Evolutionary conservation across 2,797 vertebrate genomes (phyloP).

Genomic region (Enteromius viviparus): DNA sequence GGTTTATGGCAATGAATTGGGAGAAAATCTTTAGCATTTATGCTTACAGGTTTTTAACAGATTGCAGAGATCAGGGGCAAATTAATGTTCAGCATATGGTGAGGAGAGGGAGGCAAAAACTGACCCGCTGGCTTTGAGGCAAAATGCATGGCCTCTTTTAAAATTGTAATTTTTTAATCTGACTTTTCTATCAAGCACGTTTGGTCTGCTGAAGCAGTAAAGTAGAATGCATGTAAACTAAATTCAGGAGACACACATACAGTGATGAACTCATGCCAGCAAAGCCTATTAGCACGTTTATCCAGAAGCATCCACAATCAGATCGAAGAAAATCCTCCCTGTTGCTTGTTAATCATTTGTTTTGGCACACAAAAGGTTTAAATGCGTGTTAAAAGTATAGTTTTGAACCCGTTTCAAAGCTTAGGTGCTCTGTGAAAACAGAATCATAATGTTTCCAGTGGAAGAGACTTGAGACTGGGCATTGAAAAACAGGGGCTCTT

Average conservation of each 20-base stretch:
- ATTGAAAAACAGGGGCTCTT: slow-evolving; percentile 22
- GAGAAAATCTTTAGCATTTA: slow-evolving; percentile 9
- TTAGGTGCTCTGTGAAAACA: neutral
- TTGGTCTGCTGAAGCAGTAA: neutral
- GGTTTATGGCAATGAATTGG: slow-evolving; percentile 17
- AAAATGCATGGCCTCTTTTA: slow-evolving; percentile 29
- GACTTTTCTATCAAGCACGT: neutral
- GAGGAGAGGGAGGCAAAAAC: slow-evolving; percentile 12
- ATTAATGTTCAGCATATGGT: slow-evolving; percentile 46
- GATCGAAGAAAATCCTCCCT: slow-evolving; percentile 3
- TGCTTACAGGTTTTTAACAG: slow-evolving; percentile 38
- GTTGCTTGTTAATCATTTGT: slow-evolving; percentile 24
- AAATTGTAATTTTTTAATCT: neutral
- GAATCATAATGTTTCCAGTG: slow-evolving; percentile 11
- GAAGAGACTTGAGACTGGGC: neutral
- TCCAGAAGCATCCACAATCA: slow-evolving; percentile 10
- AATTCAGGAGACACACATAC: neutral
- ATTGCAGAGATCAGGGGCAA: slow-evolving; percentile 31
- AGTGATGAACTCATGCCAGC: neutral
- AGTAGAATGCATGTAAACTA: neutral
- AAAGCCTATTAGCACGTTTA: slow-evolving; percentile 14
- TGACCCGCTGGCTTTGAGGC: slow-evolving; percentile 8
- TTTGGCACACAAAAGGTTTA: slow-evolving; percentile 6
- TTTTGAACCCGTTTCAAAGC: slow-evolving; percentile 18
- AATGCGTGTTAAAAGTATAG: neutral